phyloP scores from a whole-genome alignment of 2,113 vertebrate genomes.

The Cavia aperea region DNA sequence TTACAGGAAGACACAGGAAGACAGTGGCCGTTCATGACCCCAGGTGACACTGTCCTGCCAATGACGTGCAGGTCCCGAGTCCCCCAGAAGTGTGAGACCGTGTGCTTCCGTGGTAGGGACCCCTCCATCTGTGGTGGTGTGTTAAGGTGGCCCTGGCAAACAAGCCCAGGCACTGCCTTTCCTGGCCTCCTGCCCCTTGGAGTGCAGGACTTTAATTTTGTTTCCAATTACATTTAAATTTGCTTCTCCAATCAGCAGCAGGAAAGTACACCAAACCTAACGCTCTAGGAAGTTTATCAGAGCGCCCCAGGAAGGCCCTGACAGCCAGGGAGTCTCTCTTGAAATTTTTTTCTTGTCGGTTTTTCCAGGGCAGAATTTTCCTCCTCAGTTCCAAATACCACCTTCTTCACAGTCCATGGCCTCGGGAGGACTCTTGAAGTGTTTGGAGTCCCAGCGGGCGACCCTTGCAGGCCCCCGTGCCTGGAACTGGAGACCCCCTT shows the following conservation, averaged over 20 bases:
- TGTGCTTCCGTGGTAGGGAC: background rate
- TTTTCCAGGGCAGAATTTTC: background rate
- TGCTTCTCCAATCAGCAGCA: background rate
- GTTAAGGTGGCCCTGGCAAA: background rate
- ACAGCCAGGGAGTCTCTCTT: background rate
- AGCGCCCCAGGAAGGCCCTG: background rate
- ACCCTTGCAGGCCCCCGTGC: background rate
- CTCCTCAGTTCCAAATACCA: background rate
- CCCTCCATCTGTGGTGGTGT: background rate
- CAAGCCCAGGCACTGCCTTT: background rate
- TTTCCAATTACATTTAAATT: background rate
- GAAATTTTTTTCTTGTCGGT: background rate
- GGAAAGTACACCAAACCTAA: constrained; percentile 11
- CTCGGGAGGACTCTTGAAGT: background rate
- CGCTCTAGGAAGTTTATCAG: background rate
- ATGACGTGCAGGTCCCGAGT: background rate
- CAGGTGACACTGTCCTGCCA: background rate
- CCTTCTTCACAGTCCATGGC: no score
- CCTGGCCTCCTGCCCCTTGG: background rate
- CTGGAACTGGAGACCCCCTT: background rate
- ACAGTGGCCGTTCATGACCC: background rate
- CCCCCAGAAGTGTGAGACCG: background rate
- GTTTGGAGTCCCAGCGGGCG: background rate
- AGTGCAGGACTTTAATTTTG: background rate
- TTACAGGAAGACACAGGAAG: background rate